phyloP scores from a whole-genome alignment of 2,113 vertebrate species.

The Thunnus maccoyii region DNA sequence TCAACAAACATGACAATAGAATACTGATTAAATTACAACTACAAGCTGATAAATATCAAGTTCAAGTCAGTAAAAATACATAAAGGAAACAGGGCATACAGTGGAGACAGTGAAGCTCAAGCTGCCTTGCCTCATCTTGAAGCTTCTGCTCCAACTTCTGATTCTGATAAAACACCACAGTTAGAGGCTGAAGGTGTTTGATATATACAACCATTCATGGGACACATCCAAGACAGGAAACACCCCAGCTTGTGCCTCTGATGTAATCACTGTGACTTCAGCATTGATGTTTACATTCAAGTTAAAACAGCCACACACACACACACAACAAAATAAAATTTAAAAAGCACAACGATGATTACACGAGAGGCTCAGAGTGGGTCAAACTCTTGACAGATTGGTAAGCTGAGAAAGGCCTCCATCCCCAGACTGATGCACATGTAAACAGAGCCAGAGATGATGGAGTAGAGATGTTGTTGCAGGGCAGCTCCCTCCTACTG shows the following conservation, averaged over 20 bases:
- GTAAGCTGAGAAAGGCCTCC: conserved; percentile 31
- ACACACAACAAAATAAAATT: not conserved
- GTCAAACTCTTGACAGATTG: conserved; percentile 19
- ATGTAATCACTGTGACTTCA: conserved; percentile 22
- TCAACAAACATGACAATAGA: conserved; percentile 51
- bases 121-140: conserved; percentile 25
- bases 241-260: conserved; percentile 12
- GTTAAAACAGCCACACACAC: not conserved
- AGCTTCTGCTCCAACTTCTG: conserved; percentile 22
- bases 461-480: conserved; percentile 56
- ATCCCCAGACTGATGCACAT: conserved; percentile 31
- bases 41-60: conserved; percentile 51
- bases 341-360: conserved; percentile 12
- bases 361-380: conserved; percentile 31
- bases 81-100: conserved; percentile 15
- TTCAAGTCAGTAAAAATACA: conserved; percentile 52
- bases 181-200: not conserved
- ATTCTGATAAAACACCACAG: conserved; percentile 27
- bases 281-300: not conserved
- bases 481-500: conserved; percentile 55
- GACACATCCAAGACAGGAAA: conserved; percentile 27
- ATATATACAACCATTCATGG: conserved; percentile 8
- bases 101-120: conserved; percentile 22
- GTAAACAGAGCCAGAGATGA: conserved; percentile 60
- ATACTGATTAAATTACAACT: conserved; percentile 48